Percentiles rank a stretch among this genome's conserved stretches.
Conservation (phyloP, 2,888 invertebrate species). For the Amiota communis region DNA sequence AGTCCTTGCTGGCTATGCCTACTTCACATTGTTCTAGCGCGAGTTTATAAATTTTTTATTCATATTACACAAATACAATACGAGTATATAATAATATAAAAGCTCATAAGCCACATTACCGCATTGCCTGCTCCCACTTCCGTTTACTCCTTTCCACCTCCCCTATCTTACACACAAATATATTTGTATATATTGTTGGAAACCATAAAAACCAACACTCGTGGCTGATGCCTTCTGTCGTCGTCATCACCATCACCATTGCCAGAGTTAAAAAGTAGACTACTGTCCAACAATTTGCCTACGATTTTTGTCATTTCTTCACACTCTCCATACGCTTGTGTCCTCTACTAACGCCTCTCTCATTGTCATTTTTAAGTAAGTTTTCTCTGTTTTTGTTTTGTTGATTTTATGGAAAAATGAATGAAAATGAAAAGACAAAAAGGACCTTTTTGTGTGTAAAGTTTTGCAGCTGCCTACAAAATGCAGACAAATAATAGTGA, state of each 20-base stretch:
- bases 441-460: constrained; percentile 42
- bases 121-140: neutral
- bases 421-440: no score
- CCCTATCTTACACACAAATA: constrained; percentile 5
- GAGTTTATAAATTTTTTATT: constrained; percentile 11
- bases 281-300: constrained; percentile 56
- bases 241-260: neutral
- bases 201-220: constrained; percentile 28
- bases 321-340: constrained; percentile 3
- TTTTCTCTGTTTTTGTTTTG: constrained; percentile 44
- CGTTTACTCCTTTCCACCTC: neutral
- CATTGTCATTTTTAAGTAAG: constrained; percentile 64
- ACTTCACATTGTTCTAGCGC: neutral
- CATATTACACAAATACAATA: neutral
- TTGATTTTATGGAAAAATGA: neutral
- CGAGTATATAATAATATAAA: neutral
- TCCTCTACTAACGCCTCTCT: no score
- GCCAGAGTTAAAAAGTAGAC: neutral
- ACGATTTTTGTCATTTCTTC: constrained; percentile 61
- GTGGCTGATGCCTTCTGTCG: constrained; percentile 6
- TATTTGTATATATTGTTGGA: neutral
- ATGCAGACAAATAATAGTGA: constrained; percentile 58
- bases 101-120: constrained; percentile 26
- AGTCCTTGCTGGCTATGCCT: neutral
- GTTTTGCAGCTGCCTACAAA: constrained; percentile 60